These are phyloP conservation scores for Chiloscyllium plagiosum DNA, from an alignment of 2,113 vertebrate genomes.

Conservation along the genomic window DNA sequence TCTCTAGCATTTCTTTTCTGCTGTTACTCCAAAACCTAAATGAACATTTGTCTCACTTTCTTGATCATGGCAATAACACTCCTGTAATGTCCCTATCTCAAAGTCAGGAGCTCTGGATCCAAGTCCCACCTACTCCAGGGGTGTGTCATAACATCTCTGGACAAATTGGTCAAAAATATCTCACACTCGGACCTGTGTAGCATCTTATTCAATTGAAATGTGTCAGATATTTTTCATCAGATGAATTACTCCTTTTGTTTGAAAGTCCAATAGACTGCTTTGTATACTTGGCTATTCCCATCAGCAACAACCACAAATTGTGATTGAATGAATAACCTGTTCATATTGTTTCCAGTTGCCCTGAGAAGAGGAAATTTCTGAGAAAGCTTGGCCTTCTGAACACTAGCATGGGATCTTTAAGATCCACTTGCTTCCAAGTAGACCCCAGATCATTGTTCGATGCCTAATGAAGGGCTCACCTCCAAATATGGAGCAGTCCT, in stretches of 20 bases:
- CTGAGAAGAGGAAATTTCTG: too few relatives aligned
- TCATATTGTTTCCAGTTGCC: background rate
- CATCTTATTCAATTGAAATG: background rate
- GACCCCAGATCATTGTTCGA: background rate
- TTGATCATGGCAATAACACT: background rate
- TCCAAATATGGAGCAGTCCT: background rate
- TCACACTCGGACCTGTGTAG: background rate
- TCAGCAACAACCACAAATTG: background rate
- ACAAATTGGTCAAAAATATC: too few relatives aligned
- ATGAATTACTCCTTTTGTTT: background rate
- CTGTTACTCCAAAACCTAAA: background rate
- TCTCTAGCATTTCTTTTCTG: background rate
- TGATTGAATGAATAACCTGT: background rate
- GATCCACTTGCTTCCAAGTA: background rate
- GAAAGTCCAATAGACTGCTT: background rate
- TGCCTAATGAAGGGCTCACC: background rate
- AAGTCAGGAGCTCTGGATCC: too few relatives aligned
- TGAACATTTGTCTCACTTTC: background rate
- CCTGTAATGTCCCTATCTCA: too few relatives aligned
- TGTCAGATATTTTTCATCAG: background rate
- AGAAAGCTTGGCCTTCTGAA: background rate
- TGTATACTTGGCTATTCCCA: background rate
- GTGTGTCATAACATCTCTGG: too few relatives aligned
- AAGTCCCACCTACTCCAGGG: too few relatives aligned
- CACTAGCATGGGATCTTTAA: background rate